Conservation (phyloP, 1,140 invertebrate species). For the Sitobion miscanthi region DNA sequence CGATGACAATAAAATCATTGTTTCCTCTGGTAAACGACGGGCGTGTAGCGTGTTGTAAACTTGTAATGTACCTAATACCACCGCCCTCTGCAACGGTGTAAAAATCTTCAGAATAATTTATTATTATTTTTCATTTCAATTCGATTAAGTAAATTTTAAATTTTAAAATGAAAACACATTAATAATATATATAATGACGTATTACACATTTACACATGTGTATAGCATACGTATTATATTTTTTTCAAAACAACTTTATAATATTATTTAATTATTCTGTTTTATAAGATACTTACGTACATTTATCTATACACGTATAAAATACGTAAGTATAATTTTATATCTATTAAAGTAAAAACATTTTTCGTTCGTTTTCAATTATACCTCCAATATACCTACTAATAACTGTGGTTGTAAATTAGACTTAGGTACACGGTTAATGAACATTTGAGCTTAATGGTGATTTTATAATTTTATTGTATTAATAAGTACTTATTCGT, state of each 20-base stretch:
- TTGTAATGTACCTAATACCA: too few species aligned
- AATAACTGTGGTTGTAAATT: not conserved
- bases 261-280: not conserved
- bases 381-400: not conserved
- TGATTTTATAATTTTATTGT: not conserved
- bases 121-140: not conserved
- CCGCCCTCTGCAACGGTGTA: not conserved
- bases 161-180: not conserved
- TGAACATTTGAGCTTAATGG: not conserved
- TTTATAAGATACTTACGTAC: not conserved
- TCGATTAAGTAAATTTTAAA: not conserved
- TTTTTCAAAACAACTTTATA: not conserved
- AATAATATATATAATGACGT: not conserved
- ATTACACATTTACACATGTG: not conserved
- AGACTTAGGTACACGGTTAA: not conserved
- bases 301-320: not conserved
- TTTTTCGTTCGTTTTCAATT: not conserved
- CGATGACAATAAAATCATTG: not conserved
- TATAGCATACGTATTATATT: not conserved
- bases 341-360: not conserved
- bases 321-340: too few species aligned
- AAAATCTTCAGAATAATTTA: not conserved
- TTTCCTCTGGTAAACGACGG: not conserved
- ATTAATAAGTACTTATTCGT: not conserved
- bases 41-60: not conserved